Evolutionary conservation across 2,888 invertebrate genomes (phyloP), one percentile per base, ranked within the genome.

Genomic region (Pyrgus malvae): DNA sequence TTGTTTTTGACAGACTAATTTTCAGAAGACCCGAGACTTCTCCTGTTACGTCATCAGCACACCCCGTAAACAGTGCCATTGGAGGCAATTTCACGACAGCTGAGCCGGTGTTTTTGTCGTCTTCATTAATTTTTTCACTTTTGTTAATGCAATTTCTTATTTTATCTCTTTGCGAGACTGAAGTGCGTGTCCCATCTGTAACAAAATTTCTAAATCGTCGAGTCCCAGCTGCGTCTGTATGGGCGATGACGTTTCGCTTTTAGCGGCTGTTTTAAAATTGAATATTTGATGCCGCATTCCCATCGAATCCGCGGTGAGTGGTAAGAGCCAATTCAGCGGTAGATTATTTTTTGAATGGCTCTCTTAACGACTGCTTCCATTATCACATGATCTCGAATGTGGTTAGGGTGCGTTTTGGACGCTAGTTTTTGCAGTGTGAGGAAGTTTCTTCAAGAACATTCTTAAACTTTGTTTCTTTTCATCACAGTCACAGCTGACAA

Each of bases 231-330:
- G 90, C 76, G 84, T 73, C 76, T 78, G 79, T 74, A 79, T 76
- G 68, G 75, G 80, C 87, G 84, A 90, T 89, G 90, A 89, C 90
- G 78, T 88, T 89, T 88, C 83, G 90, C 90, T 89, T 87, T 90
- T 90, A 90, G 90, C 89, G 87, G 80, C 74, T 84, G 84, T 88
- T 90, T 90, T 90, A 90, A 90, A 90, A 89, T 90, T 90, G 88
- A 90, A 90, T 90, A 90, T 90, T 90, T 90, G 89, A 90, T 90
- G 89, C 74, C 79, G 74, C 78, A 74, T 85, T 87, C 89, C 85
- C 86, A 85, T 79, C 83, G 83, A 88, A 84, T 88, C 77, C 80
- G 72, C 76, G 74, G 75, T 72, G 79, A 79, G 76, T 71, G 72
- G 71, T 68, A 76, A 80, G 75, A 76, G 76, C 80, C 78, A 69